phyloP scores from a whole-genome alignment of 2,113 vertebrate species.

The Fukomys damarensis region DNA sequence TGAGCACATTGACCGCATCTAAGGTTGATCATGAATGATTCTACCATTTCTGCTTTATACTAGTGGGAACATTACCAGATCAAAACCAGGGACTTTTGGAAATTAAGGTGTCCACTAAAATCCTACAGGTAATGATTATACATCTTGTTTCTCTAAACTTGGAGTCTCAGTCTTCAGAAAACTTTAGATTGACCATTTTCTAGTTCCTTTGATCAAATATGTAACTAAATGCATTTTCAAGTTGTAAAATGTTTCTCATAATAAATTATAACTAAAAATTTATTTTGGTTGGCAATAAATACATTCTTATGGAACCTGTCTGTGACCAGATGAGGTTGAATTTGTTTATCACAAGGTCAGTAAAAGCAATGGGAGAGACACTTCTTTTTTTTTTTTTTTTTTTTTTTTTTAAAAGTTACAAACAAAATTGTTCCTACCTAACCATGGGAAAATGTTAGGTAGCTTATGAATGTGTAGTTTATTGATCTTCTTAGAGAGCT shows the following conservation, averaged over 20 bases:
- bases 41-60: not conserved
- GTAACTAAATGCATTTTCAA: not conserved
- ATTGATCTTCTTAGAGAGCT: not conserved
- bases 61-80: not conserved
- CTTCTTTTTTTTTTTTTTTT: not conserved
- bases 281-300: not conserved
- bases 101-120: not conserved
- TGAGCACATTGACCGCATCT: not conserved
- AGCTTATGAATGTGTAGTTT: not conserved
- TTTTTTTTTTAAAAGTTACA: not conserved
- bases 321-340: not conserved
- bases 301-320: not conserved
- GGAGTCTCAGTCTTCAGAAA: not conserved
- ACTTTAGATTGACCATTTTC: not conserved
- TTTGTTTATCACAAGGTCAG: not conserved
- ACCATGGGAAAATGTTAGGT: not conserved
- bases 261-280: not conserved
- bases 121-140: not conserved
- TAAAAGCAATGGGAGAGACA: not conserved
- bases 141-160: not conserved
- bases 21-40: not conserved
- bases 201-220: not conserved
- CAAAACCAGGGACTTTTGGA: not conserved
- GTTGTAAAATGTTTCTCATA: not conserved
- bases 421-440: not conserved